Conservation (phyloP, 2,888 invertebrate genomes). For the Platycnemis pennipes region DNA sequence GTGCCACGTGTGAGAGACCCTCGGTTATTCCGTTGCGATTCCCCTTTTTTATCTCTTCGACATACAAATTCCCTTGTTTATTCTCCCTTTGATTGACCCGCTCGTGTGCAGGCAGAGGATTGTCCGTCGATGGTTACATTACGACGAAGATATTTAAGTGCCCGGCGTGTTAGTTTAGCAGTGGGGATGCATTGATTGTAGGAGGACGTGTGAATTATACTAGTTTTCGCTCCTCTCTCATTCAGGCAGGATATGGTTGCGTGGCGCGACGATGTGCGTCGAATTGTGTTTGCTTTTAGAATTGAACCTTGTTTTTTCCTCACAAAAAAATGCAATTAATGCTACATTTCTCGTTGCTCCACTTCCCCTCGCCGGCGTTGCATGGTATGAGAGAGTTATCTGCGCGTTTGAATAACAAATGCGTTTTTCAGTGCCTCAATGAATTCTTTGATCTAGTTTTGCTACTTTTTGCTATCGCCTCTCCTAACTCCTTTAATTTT, state of each 20-base stretch:
- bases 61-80: not conserved
- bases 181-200: not conserved
- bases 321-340: not conserved
- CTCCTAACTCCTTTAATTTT: not conserved
- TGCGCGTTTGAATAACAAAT: no score
- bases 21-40: not conserved
- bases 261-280: not conserved
- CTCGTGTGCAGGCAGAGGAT: not conserved
- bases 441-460: no score
- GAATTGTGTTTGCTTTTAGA: not conserved
- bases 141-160: not conserved
- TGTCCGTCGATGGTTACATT: not conserved
- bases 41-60: not conserved
- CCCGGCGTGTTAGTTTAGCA: not conserved
- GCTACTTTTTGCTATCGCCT: not conserved
- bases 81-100: not conserved
- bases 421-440: no score
- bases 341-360: no score
- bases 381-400: no score
- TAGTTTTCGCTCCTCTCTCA: not conserved
- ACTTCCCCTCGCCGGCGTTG: no score
- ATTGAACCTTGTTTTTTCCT: not conserved
- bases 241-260: not conserved
- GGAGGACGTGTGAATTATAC: not conserved
- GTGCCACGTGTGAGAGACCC: not conserved